Percentiles rank a stretch among this genome's conserved stretches.
Conservation (phyloP, 2,113 vertebrate genomes). For the Myiozetetes cayanensis region DNA sequence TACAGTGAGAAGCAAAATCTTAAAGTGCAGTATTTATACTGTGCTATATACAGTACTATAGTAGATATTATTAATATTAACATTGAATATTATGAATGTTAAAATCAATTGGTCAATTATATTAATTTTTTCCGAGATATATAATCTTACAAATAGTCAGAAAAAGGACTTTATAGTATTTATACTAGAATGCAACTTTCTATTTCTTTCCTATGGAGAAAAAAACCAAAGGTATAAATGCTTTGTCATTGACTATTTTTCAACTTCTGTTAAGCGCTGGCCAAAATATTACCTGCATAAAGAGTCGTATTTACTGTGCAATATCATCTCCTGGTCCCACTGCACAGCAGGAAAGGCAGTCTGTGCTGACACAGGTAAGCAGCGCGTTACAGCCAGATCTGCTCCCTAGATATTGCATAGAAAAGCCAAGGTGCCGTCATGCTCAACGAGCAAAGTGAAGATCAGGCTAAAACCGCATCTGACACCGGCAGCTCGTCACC, state of each 20-base stretch:
- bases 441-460: not conserved
- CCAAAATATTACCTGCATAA: not conserved
- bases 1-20: not conserved
- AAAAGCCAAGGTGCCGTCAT: fast-evolving
- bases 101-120: not conserved
- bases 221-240: not conserved
- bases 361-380: not conserved
- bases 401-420: fast-evolving
- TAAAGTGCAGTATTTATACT: not conserved
- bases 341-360: not conserved
- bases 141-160: not conserved
- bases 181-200: not conserved
- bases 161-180: not conserved
- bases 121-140: not conserved
- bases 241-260: not conserved
- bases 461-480: fast-evolving
- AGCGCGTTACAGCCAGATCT: fast-evolving
- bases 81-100: not conserved
- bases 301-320: not conserved
- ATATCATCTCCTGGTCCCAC: fast-evolving
- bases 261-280: not conserved
- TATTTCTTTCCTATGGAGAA: not conserved
- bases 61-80: not conserved
- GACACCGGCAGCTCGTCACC: fast-evolving
- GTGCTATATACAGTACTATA: not conserved